Evolutionary conservation across 2,797 vertebrate genomes (phyloP), one percentile per base, ranked within the genome.

Genomic region (Phataginus tetradactyla): DNA sequence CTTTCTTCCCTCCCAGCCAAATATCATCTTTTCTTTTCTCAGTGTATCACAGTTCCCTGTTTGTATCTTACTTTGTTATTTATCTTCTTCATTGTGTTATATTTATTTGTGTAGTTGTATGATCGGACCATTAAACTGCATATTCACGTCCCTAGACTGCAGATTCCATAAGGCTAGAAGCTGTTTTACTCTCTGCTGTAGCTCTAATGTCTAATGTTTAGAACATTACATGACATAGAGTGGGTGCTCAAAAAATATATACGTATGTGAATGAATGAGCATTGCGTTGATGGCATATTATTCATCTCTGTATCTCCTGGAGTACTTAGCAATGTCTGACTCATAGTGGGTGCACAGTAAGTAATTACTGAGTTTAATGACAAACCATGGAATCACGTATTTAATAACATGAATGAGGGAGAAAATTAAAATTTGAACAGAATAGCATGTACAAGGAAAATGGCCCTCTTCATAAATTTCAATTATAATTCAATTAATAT

Each of bases 321-420:
- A 86, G 3, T 66, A 79, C 79, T 90, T 75, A 69, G 25, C n/a
- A 61, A 27, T 32, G 25, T 34, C 93, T 91, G 84, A 18, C 12
- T 66, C 14, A 49, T 12, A 75, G 49, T 37, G 34, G 57, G 12
- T 15, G 5, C 12, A 7, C 25, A 45, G 37, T 55, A 93, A 95
- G 78, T 77, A 85, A 74, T 78, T 81, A 29, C 42, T 74, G 75
- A 93, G 78, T 69, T 80, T 79, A 93, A 86, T 69, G 21, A 25
- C 51, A 96, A 86, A 89, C 42, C 92, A 89, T 66, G 34, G 20
- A 84, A 77, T 93, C 18, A 77, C 27, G 2, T 81, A 61, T 86
- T 69, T 83, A 69, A 74, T 55, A 86, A 39, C 7, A 9, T 84
- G 49, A 96, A 90, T 69, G 66, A 95, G 77, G 39, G 86, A 89